These are phyloP conservation scores for Geotrypetes seraphini DNA, from an alignment of 2,797 vertebrate species.

Conservation along the genomic window DNA sequence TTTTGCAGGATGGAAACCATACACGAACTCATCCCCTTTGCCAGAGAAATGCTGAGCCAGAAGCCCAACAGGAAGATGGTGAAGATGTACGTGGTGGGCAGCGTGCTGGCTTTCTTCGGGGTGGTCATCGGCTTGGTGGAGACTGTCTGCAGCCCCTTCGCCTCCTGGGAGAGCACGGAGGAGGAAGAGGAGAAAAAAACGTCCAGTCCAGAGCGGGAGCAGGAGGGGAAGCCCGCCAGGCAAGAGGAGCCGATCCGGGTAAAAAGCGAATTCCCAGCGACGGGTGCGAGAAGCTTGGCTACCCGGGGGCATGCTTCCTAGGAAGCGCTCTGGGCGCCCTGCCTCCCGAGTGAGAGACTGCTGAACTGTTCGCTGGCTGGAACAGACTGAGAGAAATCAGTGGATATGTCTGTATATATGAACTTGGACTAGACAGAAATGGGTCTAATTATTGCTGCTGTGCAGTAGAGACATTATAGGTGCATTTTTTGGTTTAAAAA, in stretches of 20 bases:
- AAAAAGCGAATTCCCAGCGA: constrained; percentile 16
- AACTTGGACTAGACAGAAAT: neutral
- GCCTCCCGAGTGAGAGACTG: neutral
- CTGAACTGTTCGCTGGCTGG: neutral
- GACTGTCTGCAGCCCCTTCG: constrained; percentile 63
- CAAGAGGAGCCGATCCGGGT: constrained; percentile 5
- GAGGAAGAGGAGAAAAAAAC: constrained; percentile 24
- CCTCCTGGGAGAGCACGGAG: constrained; percentile 27
- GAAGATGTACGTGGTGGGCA: constrained; percentile 80
- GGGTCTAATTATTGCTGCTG: constrained; percentile 45
- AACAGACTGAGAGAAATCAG: neutral
- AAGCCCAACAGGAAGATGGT: constrained; percentile 59
- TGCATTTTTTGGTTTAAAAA: neutral
- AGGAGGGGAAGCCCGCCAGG: neutral
- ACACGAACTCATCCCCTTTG: constrained; percentile 74
- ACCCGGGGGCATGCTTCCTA: constrained; percentile 65
- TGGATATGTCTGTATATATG: neutral
- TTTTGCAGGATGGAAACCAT: constrained; percentile 58
- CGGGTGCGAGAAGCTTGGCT: constrained; percentile 33
- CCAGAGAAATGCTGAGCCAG: constrained; percentile 69
- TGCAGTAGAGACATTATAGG: constrained; percentile 43
- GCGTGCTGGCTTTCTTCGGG: constrained; percentile 69
- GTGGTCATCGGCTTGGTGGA: constrained; percentile 70
- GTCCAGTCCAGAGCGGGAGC: constrained; percentile 8
- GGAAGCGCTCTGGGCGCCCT: no score